Conservation (phyloP, 2,888 invertebrate genomes). For the Miltochrista miniata region DNA sequence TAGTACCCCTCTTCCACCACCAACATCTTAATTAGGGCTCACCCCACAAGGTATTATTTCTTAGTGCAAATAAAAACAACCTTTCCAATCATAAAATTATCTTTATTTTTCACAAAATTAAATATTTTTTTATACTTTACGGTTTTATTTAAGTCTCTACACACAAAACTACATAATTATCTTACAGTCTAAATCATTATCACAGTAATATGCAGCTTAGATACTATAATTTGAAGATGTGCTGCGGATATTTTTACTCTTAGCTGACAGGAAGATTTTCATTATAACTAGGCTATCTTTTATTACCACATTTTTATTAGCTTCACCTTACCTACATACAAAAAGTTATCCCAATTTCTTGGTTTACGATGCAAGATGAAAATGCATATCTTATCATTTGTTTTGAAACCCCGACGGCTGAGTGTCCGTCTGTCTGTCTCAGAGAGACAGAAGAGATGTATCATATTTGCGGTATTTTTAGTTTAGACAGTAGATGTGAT, state of each 20-base stretch:
- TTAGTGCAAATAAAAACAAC: not conserved
- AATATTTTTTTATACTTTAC: not conserved
- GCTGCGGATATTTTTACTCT: slow-evolving; percentile 19
- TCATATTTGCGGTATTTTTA: too few relatives aligned
- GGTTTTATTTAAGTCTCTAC: slow-evolving; percentile 9
- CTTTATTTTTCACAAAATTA: slow-evolving; percentile 22
- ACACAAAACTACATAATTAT: slow-evolving; percentile 17
- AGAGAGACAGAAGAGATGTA: too few relatives aligned
- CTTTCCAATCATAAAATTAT: slow-evolving; percentile 8
- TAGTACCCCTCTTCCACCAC: too few relatives aligned
- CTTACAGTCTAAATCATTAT: slow-evolving; percentile 44
- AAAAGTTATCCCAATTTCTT: too few relatives aligned
- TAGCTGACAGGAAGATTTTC: not conserved
- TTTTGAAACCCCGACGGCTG: too few relatives aligned
- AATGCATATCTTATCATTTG: too few relatives aligned
- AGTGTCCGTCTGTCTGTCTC: too few relatives aligned
- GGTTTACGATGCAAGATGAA: too few relatives aligned
- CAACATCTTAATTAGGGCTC: too few relatives aligned
- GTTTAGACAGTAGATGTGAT: too few relatives aligned
- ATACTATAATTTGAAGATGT: slow-evolving; percentile 10
- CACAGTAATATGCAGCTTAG: slow-evolving; percentile 41
- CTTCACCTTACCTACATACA: too few relatives aligned
- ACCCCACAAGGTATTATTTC: too few relatives aligned
- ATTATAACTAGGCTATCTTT: not conserved
- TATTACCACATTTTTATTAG: not conserved